phyloP scores from a whole-genome alignment of 2,888 invertebrate genomes.

The Plebejus melissa region DNA sequence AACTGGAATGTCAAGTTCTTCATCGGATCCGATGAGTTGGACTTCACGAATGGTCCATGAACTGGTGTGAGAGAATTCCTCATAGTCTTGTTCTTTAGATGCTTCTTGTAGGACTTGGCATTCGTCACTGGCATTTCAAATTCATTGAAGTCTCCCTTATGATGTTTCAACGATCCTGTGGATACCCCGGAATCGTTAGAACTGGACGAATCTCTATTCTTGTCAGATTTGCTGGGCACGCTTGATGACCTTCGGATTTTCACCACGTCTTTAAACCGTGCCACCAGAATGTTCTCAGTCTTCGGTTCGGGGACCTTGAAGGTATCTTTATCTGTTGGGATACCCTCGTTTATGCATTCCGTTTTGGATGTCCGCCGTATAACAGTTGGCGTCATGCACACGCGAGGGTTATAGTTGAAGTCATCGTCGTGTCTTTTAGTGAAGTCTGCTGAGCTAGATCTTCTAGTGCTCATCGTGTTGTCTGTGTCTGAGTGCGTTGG shows the following conservation, averaged over 20 bases:
- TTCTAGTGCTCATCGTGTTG: slow-evolving; percentile 64
- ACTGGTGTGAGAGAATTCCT: slow-evolving; percentile 64
- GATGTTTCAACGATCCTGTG: slow-evolving; percentile 81
- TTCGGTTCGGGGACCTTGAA: slow-evolving; percentile 68
- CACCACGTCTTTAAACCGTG: slow-evolving; percentile 75
- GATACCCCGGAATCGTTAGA: slow-evolving; percentile 86
- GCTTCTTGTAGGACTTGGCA: slow-evolving; percentile 68
- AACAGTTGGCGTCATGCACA: slow-evolving; percentile 68
- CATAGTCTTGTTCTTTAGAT: slow-evolving; percentile 66
- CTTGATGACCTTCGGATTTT: slow-evolving; percentile 83
- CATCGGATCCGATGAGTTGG: slow-evolving; percentile 81
- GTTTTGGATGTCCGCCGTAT: slow-evolving; percentile 61
- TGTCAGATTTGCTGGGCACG: slow-evolving; percentile 83
- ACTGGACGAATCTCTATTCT: slow-evolving; percentile 84
- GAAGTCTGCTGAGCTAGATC: slow-evolving; percentile 82
- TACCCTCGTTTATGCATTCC: slow-evolving; percentile 60
- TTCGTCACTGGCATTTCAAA: slow-evolving; percentile 78
- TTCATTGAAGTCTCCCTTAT: slow-evolving; percentile 80
- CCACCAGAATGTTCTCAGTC: slow-evolving; percentile 63
- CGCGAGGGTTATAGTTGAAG: slow-evolving; percentile 52
- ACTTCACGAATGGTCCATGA: slow-evolving; percentile 80
- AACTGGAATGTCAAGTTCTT: slow-evolving; percentile 82
- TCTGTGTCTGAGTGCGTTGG: slow-evolving; percentile 69
- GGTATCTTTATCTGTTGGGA: slow-evolving; percentile 47
- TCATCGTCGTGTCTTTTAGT: slow-evolving; percentile 78